Base-by-base conservation (phyloP, 2,113 vertebrate species). In the Cochlearius cochlearius region DNA sequence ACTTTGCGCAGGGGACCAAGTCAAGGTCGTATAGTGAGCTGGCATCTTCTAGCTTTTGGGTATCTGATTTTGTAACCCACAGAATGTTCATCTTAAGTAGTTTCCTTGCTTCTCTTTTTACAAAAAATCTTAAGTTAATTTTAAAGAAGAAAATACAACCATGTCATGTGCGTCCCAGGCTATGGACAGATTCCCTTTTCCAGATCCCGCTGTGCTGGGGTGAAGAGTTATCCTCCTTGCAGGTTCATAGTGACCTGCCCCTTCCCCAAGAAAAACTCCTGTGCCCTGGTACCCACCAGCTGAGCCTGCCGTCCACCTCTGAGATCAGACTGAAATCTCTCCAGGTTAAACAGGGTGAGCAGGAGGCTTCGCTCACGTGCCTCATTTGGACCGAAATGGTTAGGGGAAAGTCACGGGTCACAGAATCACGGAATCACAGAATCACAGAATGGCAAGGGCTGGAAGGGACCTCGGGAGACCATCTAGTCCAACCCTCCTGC, bases 231-330 rank as follows among this genome's bases (percentile, higher is more conserved):
- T 38, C 60, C 47, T 72, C 21, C 39, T 52, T 26, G 32, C 29
- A 26, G 32, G n/a, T 38, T 77, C n/a, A 11, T 4, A 53, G 80
- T 22, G 19, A 67, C 25, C 53, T 25, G 30, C 22, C 7, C 5
- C n/a, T 87, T 93, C 76, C 56, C 15, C 11, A 7, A 21, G 30
- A 52, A 49, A 39, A 76, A 7, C 7, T 83, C 29, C 64, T 29
- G 7, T 69, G 29, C 26, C 55, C 32, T 32, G 29, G 21, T 53
- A 38, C 30, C 11, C 1, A 0, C 45, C 3, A 2, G 7, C 47
- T 55, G 62, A 83, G 22, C 34, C 29, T 11, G 1, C 49, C 1
- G 0, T 45, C 49, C 2, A 3, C 47, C 22, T 80, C 59, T 1
- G 5, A 56, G 3, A 6, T 7, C 5, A 0, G 41, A 77, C 47